Percentiles rank a stretch among this genome's conserved stretches.
phyloP scores from a whole-genome alignment of 2,888 invertebrate genomes.

The Drosophila algonquin region DNA sequence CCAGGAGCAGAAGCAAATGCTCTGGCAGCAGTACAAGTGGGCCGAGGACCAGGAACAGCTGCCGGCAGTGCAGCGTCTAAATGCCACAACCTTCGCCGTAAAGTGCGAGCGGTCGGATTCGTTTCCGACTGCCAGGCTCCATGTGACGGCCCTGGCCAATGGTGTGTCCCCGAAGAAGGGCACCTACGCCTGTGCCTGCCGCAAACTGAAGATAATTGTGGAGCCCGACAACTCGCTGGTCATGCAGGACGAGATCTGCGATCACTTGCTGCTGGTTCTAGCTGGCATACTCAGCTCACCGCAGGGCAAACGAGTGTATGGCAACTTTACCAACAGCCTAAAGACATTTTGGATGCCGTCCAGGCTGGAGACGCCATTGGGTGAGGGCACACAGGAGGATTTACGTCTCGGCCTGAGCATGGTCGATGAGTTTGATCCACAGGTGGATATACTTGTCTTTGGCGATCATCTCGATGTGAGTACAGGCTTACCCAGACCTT shows the following conservation, averaged over 20 bases:
- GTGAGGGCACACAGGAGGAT: conserved; percentile 55
- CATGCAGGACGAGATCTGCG: conserved; percentile 83
- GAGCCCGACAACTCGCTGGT: conserved; percentile 81
- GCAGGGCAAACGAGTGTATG: conserved; percentile 71
- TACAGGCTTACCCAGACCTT: neutral
- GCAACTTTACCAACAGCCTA: conserved; percentile 77
- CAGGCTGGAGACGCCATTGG: conserved; percentile 68
- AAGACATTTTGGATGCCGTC: conserved; percentile 81
- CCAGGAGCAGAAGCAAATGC: conserved; percentile 73
- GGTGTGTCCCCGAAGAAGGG: conserved; percentile 64
- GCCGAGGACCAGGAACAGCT: conserved; percentile 68
- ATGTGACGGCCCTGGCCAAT: conserved; percentile 77
- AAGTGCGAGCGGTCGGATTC: conserved; percentile 77
- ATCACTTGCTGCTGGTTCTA: conserved; percentile 81
- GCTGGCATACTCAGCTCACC: conserved; percentile 80
- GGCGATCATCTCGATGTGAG: conserved; percentile 60
- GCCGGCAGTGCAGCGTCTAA: conserved; percentile 81
- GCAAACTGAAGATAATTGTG: conserved; percentile 82
- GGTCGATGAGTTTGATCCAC: conserved; percentile 55
- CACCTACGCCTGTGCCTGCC: conserved; percentile 80
- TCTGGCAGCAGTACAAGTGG: conserved; percentile 79
- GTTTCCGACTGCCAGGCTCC: conserved; percentile 81
- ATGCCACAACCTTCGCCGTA: conserved; percentile 79
- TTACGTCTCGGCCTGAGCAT: conserved; percentile 59
- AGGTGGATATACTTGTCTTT: conserved; percentile 78